These are phyloP conservation scores for Heloderma charlesbogerti DNA, from an alignment of 2,113 vertebrate genomes.

Conservation along the genomic window DNA sequence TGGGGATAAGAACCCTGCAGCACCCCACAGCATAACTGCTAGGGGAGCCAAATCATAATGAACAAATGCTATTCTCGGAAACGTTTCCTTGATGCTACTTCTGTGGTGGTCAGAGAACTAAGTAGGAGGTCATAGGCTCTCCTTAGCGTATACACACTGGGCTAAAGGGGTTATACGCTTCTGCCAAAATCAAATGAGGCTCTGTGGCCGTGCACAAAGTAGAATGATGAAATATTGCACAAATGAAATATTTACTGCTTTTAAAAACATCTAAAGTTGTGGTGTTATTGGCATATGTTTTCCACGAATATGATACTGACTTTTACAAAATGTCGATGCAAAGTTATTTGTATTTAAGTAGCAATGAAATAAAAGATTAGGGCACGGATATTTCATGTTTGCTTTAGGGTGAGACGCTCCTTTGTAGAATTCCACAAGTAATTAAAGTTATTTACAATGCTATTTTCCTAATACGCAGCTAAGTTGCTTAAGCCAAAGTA, in stretches of 20 bases:
- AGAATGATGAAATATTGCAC: background rate
- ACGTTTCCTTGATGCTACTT: no score
- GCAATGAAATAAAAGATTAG: conserved; percentile 40
- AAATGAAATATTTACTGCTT: background rate
- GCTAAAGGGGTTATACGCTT: background rate
- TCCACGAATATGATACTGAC: background rate
- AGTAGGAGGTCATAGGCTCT: background rate
- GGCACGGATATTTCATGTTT: background rate
- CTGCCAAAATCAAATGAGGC: background rate
- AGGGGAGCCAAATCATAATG: no score
- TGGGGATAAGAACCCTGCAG: no score
- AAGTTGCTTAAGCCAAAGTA: conserved; percentile 37
- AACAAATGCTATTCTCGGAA: no score
- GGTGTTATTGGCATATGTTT: background rate
- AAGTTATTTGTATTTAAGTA: conserved; percentile 35
- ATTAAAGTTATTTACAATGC: conserved; percentile 39
- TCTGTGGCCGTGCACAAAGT: background rate
- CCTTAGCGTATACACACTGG: background rate
- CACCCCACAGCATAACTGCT: no score
- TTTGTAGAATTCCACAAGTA: conserved; percentile 46
- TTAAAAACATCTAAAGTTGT: background rate
- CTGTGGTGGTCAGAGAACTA: background rate
- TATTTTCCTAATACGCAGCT: conserved; percentile 23
- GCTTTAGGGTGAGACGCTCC: conserved; percentile 42
- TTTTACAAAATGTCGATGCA: conserved; percentile 3